A percentile compares a stretch with the other conserved stretches of the same genome.
phyloP scores from a whole-genome alignment of 2,888 invertebrate species.

The Diplazon laetatorius region DNA sequence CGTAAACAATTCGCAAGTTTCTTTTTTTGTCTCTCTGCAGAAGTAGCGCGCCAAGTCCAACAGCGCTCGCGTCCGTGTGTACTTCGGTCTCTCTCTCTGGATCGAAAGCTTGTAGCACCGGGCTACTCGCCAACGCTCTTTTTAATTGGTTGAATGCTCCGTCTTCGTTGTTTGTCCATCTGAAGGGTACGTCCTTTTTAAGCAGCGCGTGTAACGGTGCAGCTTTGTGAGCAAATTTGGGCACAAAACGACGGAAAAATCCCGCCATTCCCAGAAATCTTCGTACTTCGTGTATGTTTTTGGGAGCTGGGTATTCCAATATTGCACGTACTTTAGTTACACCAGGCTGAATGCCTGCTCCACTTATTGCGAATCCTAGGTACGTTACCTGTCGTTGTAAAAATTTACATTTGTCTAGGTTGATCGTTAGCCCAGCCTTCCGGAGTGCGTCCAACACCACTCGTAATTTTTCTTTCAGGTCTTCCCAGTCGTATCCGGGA shows the following conservation, averaged over 20 bases:
- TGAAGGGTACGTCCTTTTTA: slow-evolving; percentile 3
- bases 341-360: slow-evolving; percentile 49
- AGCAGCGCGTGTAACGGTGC: slow-evolving; percentile 12
- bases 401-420: slow-evolving; percentile 71
- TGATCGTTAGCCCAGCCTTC: slow-evolving; percentile 70
- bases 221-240: slow-evolving; percentile 15
- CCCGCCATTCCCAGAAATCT: slow-evolving; percentile 35
- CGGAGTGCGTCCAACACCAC: slow-evolving; percentile 23
- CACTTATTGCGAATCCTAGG: slow-evolving; percentile 68
- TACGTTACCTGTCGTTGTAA: slow-evolving; percentile 66
- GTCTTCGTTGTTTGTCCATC: background rate
- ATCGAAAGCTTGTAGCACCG: slow-evolving; percentile 25
- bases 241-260: slow-evolving; percentile 47
- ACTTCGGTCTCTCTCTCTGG: slow-evolving; percentile 29
- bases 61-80: slow-evolving; percentile 33
- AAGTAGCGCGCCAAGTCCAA: background rate
- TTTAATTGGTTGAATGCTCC: slow-evolving; percentile 28
- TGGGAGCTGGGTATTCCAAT: slow-evolving; percentile 35
- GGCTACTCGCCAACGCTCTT: background rate
- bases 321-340: slow-evolving; percentile 65
- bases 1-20: slow-evolving; percentile 65
- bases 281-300: slow-evolving; percentile 34
- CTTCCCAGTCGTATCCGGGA: background rate
- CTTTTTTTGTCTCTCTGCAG: slow-evolving; percentile 62
- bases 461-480: background rate